Base-by-base conservation (phyloP, 2,888 invertebrate genomes). In the Acleris sparsana region DNA sequence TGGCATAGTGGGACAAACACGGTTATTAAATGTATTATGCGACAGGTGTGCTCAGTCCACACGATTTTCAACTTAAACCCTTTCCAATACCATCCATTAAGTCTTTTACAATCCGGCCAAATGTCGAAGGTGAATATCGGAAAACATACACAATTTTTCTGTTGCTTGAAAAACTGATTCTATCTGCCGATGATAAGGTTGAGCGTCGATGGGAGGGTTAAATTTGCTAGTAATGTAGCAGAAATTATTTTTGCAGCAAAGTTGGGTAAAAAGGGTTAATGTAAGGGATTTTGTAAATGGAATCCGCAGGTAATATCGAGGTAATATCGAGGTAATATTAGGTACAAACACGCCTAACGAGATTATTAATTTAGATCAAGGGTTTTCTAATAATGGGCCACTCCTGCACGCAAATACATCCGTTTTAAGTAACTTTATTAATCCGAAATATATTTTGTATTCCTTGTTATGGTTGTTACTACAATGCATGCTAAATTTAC, bases 231-330 rank as follows among this genome's bases (percentile, higher is more conserved):
- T 64, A 55, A 64, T 48, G 63, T 53, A 55, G 55, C 49, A 49
- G 60, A 64, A 64, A 55, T 60, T 60, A 60, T 64, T 64, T 64
- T 53, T 55, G 62, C 60, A 49, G 59, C 53, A 56, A 63, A 53
- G 48, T 64, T 60, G 22, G 55, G 60, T 60, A 60, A 60, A 63
- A 64, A 64, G 64, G 64, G 60, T 60, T 64, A 64, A 64, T 64
- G 64, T 60, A 44, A 55, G 64, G 64, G 64, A 59, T 64, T 64
- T 64, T 43, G 53, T 64, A 64, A 64, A 64, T 64, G 64, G 64
- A 51, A 64, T 60, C 64, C 49, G 18, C 43, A 18, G 44, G 63
- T 57, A 56, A 53, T 58, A 39, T 33, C 33, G 29, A 29, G 29
- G 29, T 29, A 39, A 39, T 39, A 39, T 39, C 3, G 13, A 13